phyloP scores from a whole-genome alignment of 2,797 vertebrate genomes.

The Picus viridis region DNA sequence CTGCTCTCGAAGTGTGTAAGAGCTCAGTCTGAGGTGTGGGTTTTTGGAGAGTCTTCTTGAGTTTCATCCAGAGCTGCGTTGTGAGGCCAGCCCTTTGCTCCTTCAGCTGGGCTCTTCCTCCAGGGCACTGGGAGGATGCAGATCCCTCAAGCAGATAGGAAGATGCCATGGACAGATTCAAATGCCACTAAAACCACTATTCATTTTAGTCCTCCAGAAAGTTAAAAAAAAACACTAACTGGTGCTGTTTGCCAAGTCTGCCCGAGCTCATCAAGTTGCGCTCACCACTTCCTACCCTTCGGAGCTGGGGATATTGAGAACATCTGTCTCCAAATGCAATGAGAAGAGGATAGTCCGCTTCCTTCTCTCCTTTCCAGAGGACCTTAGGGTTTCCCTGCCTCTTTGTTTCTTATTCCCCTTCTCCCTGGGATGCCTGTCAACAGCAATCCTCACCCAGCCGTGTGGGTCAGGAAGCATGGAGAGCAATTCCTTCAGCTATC shows the following conservation, averaged over 20 bases:
- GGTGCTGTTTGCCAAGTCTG: background rate
- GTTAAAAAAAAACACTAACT: background rate
- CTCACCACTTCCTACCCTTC: conserved; percentile 63
- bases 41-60: background rate
- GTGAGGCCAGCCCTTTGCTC: background rate
- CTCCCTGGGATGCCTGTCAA: conserved; percentile 31
- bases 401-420: conserved; percentile 32
- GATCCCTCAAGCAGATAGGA: conserved; percentile 40
- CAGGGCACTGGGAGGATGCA: conserved; percentile 35
- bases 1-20: conserved; percentile 38
- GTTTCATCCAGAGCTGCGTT: background rate
- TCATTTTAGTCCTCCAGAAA: conserved; percentile 38
- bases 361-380: conserved; percentile 8
- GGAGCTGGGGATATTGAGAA: conserved; percentile 55
- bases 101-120: background rate
- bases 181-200: conserved; percentile 59
- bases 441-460: conserved; percentile 40
- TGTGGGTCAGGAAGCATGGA: conserved; percentile 9
- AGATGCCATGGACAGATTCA: conserved; percentile 37
- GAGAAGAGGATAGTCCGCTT: background rate
- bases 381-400: conserved; percentile 3
- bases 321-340: conserved; percentile 33
- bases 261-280: conserved; percentile 11
- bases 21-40: background rate
- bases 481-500: background rate